phyloP scores from a whole-genome alignment of 2,888 invertebrate genomes.

The Amiota mariae region DNA sequence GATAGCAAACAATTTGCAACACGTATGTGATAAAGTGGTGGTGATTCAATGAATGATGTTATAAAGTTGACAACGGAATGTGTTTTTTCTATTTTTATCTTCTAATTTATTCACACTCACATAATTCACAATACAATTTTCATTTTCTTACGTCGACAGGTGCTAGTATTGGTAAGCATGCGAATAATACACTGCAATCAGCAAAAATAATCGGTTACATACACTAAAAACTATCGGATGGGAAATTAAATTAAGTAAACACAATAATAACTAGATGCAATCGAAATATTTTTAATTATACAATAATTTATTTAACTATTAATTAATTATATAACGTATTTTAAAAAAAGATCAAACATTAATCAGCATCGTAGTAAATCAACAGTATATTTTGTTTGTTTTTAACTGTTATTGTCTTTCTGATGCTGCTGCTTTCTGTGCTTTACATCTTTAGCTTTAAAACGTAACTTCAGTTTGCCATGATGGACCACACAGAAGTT shows the following conservation, averaged over 20 bases:
- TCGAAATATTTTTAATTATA: not conserved
- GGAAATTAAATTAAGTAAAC: not conserved
- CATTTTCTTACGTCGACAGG: slow-evolving; percentile 21
- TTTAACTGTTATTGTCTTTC: not conserved
- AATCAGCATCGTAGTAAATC: not conserved
- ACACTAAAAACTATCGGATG: not conserved
- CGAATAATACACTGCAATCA: not conserved
- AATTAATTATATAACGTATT: not conserved
- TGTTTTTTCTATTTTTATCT: slow-evolving; percentile 1
- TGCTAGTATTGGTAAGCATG: slow-evolving; percentile 10
- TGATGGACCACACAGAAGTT: too few relatives aligned
- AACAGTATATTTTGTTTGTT: not conserved
- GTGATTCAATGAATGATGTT: not conserved
- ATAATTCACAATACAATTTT: slow-evolving; percentile 9
- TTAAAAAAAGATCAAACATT: not conserved
- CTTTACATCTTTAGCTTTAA: too few relatives aligned
- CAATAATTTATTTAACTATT: not conserved
- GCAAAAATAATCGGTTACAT: not conserved
- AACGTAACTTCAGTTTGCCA: too few relatives aligned
- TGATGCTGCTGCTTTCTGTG: too few relatives aligned
- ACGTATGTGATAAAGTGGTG: not conserved
- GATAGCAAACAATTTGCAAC: not conserved
- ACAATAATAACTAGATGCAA: not conserved
- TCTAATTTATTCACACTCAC: not conserved
- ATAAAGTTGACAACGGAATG: not conserved